Evolutionary conservation across 2,113 vertebrate species (phyloP), one percentile per base, ranked within the genome.

Genomic region (Pterocles burchelli): DNA sequence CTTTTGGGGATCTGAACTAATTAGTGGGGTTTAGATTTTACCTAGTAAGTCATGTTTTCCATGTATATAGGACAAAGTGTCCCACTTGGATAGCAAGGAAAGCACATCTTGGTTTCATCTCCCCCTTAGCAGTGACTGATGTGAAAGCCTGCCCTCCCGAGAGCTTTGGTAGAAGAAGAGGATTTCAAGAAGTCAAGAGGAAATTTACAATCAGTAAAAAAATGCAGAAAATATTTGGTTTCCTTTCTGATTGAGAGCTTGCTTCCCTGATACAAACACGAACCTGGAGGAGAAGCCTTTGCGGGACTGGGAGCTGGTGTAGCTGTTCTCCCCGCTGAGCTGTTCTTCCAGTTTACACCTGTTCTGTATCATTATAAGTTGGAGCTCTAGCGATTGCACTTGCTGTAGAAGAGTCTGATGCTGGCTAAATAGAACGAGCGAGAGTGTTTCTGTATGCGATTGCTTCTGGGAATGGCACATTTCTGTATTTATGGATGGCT

Each of bases 391-490:
- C 92, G 81, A 68, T 68, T 88, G 58, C 15, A 26, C 41, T 89
- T 81, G 41, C 65, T 48, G 68, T 38, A 19, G 75, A 36, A 93
- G 43, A 82, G 45, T 8, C 76, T 75, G 46, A n/a, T 84, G 36
- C 72, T 92, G 88, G 52, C 65, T 86, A 63, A 90, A 84, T 7
- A 75, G 71, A 77, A 71, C 3, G 5, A 92, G 55, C 0, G 1
- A 82, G 70, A 8, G 1, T 26, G 20, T 84, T 92, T 93, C 83
- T 74, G 6, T 93, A 45, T 72, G 90, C 34, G 17, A 10, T 93
- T 43, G 90, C 95, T 96, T 49, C 75, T 86, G 85, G 72, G 83
- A 90, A 92, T 22, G 61, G 72, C 88, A 86, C 75, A 86, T 95
- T 94, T 90, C 55, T 80, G 59, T 90, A 67, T 95, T 93, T 87